phyloP scores from a whole-genome alignment of 1,140 invertebrate species.

The Hylyphantes graminicola region DNA sequence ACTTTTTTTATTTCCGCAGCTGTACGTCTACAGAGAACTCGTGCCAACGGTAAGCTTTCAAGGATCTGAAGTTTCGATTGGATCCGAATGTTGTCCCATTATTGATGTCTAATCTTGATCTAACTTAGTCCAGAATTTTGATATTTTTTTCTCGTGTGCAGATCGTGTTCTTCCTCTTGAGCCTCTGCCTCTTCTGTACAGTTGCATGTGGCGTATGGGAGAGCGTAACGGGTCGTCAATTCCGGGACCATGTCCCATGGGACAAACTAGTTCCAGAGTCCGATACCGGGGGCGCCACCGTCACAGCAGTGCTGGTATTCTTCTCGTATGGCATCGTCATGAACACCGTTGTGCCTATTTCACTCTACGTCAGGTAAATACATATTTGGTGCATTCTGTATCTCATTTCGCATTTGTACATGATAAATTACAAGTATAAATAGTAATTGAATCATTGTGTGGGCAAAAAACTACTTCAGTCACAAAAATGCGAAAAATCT shows the following conservation, averaged over 20 bases:
- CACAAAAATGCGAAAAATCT: too few species aligned
- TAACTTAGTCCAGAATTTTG: too few species aligned
- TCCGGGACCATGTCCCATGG: conserved; percentile 94
- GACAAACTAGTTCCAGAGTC: conserved; percentile 84
- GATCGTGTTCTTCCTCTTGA: conserved; percentile 98
- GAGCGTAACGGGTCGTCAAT: conserved; percentile 86
- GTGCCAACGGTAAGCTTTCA: too few species aligned
- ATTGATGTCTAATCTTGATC: too few species aligned
- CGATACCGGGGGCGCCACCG: conserved; percentile 82
- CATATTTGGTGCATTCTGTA: neutral
- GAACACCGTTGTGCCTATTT: conserved; percentile 99
- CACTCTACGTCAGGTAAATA: conserved; percentile 83
- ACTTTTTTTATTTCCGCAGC: too few species aligned
- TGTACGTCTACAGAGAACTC: too few species aligned
- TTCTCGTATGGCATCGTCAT: conserved; percentile 99
- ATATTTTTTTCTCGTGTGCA: conserved; percentile 69
- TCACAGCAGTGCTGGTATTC: conserved; percentile 96
- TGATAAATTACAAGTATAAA: too few species aligned
- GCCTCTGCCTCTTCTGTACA: conserved; percentile 97
- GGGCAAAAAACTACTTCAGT: too few species aligned
- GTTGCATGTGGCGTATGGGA: conserved; percentile 98
- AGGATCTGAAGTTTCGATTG: too few species aligned
- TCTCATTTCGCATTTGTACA: too few species aligned
- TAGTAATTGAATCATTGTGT: too few species aligned
- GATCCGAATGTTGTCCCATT: too few species aligned